Base-by-base conservation (phyloP, 1,140 invertebrate species). In the Drosophila arawakana region DNA sequence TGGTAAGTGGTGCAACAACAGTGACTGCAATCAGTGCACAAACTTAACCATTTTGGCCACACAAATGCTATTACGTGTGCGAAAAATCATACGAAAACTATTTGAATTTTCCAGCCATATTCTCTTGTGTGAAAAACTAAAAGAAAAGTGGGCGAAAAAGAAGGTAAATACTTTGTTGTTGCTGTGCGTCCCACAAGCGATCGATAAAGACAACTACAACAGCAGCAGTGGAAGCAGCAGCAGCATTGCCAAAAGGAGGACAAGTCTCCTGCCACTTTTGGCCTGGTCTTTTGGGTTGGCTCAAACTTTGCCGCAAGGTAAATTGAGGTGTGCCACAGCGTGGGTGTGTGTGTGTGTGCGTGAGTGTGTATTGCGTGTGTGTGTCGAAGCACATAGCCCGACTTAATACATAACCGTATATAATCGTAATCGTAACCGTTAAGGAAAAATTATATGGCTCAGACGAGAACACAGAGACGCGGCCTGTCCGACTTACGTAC, bases 271-370 rank as follows among this genome's bases (percentile, higher is more conserved):
- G 60, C 44, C 62, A 41, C 30, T 25, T 37, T 54, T 39, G 41
- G 41, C 41, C 13, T 66, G 52, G 59, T 52, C 54, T 47, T 6
- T 18, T 47, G 44, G 7, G 44, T 18, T 18, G n/a, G 13, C 52
- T 55, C 52, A 18, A 39, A 39, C 7, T 35, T 69, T 68, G 44
- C 72, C 67, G 57, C 72, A 74, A 73, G 67, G 71, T 76, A 85
- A 85, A 85, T 81, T 78, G 85, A 86, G 83, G 83, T 83, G 83
- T 78, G 83, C 73, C 79, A 30, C 66, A 55, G 68, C 62, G 58
- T 61, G 72, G 55, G 44, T 66, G 61, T 44, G 67, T 70, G 59
- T 62, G 59, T 76, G 66, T 13, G 11, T 61, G 65, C 57, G 39
- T 47, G 43, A 35, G 63, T 67, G 65, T 46, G 46, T 49, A 9